phyloP scores from a whole-genome alignment of 2,113 vertebrate genomes.

The Psilopogon haemacephalus region DNA sequence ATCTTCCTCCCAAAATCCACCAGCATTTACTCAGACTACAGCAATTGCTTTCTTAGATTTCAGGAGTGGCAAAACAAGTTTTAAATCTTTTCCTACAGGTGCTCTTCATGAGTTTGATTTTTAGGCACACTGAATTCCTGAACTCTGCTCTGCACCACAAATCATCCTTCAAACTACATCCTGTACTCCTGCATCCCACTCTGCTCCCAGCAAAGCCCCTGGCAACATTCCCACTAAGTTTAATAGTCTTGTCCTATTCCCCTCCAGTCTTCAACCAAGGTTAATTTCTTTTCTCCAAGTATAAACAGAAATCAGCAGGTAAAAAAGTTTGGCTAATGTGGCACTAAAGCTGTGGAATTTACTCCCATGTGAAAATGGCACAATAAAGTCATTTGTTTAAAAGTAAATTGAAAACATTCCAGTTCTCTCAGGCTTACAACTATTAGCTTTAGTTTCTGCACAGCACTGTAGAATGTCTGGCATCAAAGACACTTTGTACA shows the following conservation, averaged over 20 bases:
- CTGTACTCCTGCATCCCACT: background rate
- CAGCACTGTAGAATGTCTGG: slow-evolving; percentile 61
- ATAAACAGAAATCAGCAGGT: slow-evolving; percentile 63
- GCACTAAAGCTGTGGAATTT: slow-evolving; percentile 53
- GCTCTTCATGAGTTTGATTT: background rate
- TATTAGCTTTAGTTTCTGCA: slow-evolving; percentile 63
- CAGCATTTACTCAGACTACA: background rate
- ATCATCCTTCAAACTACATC: background rate
- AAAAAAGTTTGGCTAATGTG: slow-evolving; percentile 36
- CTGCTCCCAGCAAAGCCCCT: background rate
- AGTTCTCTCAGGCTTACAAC: slow-evolving; percentile 24
- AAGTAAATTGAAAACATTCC: slow-evolving; percentile 72
- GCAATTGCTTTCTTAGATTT: background rate
- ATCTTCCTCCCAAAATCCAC: background rate
- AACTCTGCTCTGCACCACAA: background rate
- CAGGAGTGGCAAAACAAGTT: background rate
- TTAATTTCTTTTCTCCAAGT: slow-evolving; percentile 36
- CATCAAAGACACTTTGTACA: slow-evolving; percentile 67
- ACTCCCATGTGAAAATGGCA: slow-evolving; percentile 59
- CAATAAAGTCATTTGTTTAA: slow-evolving; percentile 68
- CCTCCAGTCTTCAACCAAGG: background rate
- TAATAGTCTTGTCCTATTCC: background rate
- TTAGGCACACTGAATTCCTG: background rate
- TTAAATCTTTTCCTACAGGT: slow-evolving; percentile 5
- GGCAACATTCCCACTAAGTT: slow-evolving; percentile 11